These are phyloP conservation scores for Lepus oiostolus DNA, from an alignment of 2,797 vertebrate genomes.

Conservation along the genomic window DNA sequence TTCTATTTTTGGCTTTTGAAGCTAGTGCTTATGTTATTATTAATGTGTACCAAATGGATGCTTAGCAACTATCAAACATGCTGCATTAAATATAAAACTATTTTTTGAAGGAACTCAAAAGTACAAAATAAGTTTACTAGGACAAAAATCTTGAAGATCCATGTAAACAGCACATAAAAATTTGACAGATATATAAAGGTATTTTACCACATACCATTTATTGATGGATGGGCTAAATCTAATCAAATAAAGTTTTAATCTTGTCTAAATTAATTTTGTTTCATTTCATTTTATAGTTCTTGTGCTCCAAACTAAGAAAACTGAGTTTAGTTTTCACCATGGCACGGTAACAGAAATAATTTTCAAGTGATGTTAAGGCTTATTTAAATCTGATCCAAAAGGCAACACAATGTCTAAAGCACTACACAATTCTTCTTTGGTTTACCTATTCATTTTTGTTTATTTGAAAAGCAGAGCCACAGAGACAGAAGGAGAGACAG, in stretches of 20 bases:
- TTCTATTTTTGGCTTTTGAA: slow-evolving; percentile 44
- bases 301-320: slow-evolving; percentile 34
- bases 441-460: too few relatives aligned
- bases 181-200: background rate
- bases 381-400: slow-evolving; percentile 58
- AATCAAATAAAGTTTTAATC: slow-evolving; percentile 52
- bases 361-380: slow-evolving; percentile 52
- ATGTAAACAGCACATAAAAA: background rate
- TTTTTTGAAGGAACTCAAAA: slow-evolving; percentile 24
- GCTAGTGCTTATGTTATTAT: slow-evolving; percentile 57
- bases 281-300: slow-evolving; percentile 63
- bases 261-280: slow-evolving; percentile 67
- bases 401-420: slow-evolving; percentile 42
- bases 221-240: slow-evolving; percentile 53
- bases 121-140: slow-evolving; percentile 18
- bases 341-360: slow-evolving; percentile 25
- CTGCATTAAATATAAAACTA: slow-evolving; percentile 61
- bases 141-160: background rate
- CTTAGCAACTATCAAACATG: slow-evolving; percentile 58
- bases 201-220: slow-evolving; percentile 52
- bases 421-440: too few relatives aligned
- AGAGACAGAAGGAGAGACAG: too few relatives aligned
- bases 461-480: too few relatives aligned
- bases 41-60: slow-evolving; percentile 59
- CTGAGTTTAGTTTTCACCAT: slow-evolving; percentile 44